Evolutionary conservation across 2,888 invertebrate genomes (phyloP), one percentile per base, ranked within the genome.

Genomic region (Latheticus oryzae): DNA sequence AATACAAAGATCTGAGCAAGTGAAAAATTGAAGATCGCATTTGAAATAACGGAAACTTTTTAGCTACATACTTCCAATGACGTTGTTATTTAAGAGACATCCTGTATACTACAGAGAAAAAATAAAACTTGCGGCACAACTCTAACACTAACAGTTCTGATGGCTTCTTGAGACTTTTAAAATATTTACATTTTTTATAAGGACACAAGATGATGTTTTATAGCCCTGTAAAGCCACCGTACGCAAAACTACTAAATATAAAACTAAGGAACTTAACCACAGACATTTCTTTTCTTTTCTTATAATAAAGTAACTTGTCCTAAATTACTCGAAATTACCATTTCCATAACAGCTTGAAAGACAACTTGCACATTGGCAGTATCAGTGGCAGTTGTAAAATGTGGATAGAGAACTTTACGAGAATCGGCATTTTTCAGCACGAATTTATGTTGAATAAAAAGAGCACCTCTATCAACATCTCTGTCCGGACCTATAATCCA

Each of bases 311-410:
- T 83, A 26, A 84, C 82, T 60, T 82, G 82, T 33, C 82, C 81
- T 33, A 86, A 78, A 76, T 86, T 86, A 63, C 85, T 84, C 60
- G 83, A 81, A 52, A 86, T 82, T 24, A 86, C 85, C 70, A 84
- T 85, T 73, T 86, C 85, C 84, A 86, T 85, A 55, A 86, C 85
- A 23, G 84, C 83, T 69, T 86, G 84, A 67, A 86, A 86, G 16
- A 86, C 86, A 9, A 85, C 85, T 74, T 85, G 84, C 19, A 86
- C 84, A 74, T 86, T 86, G 62, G 84, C 84, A 13, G 86, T 87
- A 68, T 87, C 86, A 0, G 86, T 87, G 17, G 87, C 87, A 5
- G 86, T 87, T 26, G 85, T 86, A 72, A 86, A 86, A 75, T 87
- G 87, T 1, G 86, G 85, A 73, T 85, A 86, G 16, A 86, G 77